Evolutionary conservation across 2,797 vertebrate genomes (phyloP).

Genomic region (Catostomus latipinnis): DNA sequence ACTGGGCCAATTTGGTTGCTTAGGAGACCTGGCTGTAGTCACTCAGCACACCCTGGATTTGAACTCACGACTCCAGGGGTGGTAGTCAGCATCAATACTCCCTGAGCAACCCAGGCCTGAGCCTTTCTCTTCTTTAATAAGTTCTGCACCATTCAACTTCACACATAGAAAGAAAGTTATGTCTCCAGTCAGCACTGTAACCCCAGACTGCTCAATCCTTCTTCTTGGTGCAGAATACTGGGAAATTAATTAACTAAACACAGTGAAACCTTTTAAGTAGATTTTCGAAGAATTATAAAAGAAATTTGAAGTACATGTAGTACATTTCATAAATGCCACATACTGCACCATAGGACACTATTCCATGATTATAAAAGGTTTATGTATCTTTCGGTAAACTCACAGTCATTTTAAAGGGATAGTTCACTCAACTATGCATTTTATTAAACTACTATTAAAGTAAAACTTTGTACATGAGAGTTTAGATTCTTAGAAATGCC

Average conservation of each 20-base stretch:
- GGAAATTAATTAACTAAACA: constrained; percentile 25
- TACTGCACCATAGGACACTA: no score
- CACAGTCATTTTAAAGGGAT: neutral
- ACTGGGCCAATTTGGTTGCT: no score
- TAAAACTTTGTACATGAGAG: neutral
- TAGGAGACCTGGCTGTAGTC: no score
- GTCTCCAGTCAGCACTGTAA: constrained; percentile 17
- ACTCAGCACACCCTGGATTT: no score
- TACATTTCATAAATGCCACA: no score
- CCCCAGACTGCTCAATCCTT: neutral
- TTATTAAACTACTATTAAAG: neutral
- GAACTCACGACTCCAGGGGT: no score
- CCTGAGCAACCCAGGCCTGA: constrained; percentile 5
- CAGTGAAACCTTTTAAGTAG: neutral
- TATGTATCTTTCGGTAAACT: neutral
- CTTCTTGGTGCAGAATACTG: neutral
- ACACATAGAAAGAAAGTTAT: neutral
- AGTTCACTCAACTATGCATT: no score
- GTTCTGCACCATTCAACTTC: constrained; percentile 41
- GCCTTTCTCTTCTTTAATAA: constrained; percentile 61
- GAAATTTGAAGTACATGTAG: neutral
- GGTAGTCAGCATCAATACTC: no score
- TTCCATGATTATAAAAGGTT: neutral
- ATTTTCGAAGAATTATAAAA: neutral
- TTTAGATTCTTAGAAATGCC: neutral